phyloP scores from a whole-genome alignment of 2,113 vertebrate species.

The Cinclus mexicanus region DNA sequence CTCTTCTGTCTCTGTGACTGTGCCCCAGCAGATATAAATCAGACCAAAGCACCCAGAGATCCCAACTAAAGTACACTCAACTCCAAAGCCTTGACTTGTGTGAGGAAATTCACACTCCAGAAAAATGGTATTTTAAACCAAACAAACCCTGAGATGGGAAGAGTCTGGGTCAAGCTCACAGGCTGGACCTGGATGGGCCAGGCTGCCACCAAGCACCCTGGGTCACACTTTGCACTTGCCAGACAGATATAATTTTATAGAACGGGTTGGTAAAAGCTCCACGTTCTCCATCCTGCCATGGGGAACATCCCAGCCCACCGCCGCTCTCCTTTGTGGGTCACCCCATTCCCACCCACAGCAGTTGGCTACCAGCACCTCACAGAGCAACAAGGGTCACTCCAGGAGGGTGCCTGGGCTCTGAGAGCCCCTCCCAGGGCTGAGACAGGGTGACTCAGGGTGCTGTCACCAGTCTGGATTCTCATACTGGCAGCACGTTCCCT shows the following conservation, averaged over 20 bases:
- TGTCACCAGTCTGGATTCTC: fast-evolving
- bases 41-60: not conserved
- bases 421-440: not conserved
- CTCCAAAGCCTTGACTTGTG: not conserved
- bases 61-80: not conserved
- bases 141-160: not conserved
- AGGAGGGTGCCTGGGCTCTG: not conserved
- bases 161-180: not conserved
- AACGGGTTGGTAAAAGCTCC: fast-evolving
- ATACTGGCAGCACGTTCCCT: fast-evolving
- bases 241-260: fast-evolving
- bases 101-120: not conserved
- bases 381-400: fast-evolving
- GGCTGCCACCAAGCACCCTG: too few species aligned
- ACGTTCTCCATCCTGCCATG: fast-evolving
- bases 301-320: not conserved
- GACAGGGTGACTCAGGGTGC: fast-evolving
- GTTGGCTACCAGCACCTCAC: fast-evolving
- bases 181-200: not conserved
- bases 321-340: not conserved
- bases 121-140: not conserved
- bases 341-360: fast-evolving
- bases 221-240: not conserved
- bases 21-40: not conserved
- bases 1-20: not conserved